Evolutionary conservation across 2,797 vertebrate genomes (phyloP).

Genomic region (Anguilla megastoma): DNA sequence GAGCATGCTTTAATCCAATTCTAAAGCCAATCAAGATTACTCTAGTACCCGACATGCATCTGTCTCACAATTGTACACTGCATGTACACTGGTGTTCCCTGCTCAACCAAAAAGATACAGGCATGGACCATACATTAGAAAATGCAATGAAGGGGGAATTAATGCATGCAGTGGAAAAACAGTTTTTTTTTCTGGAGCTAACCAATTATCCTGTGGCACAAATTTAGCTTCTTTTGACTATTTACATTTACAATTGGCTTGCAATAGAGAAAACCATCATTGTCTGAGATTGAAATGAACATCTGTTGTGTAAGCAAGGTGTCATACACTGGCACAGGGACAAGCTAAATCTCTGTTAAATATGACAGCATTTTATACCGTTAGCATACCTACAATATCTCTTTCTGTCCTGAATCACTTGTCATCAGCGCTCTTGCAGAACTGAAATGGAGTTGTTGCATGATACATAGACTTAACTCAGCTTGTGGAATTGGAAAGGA

Average conservation of each 20-base stretch:
- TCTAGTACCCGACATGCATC: background rate
- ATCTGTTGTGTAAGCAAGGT: background rate
- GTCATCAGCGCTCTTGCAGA: background rate
- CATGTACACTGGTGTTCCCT: background rate
- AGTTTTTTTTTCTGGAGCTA: background rate
- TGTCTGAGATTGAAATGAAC: background rate
- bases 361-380: background rate
- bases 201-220: background rate
- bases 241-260: background rate
- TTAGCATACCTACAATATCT: background rate
- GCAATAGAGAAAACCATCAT: background rate
- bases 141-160: background rate
- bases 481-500: background rate
- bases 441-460: background rate
- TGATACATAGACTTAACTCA: background rate
- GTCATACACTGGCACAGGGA: background rate
- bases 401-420: background rate
- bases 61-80: background rate
- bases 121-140: background rate
- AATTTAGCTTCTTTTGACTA: background rate
- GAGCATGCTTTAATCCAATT: background rate
- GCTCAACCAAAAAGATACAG: background rate
- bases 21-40: background rate
- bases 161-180: background rate
- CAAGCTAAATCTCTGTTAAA: background rate